phyloP scores from a whole-genome alignment of 2,113 vertebrate species.

The Thamnophis sirtalis region DNA sequence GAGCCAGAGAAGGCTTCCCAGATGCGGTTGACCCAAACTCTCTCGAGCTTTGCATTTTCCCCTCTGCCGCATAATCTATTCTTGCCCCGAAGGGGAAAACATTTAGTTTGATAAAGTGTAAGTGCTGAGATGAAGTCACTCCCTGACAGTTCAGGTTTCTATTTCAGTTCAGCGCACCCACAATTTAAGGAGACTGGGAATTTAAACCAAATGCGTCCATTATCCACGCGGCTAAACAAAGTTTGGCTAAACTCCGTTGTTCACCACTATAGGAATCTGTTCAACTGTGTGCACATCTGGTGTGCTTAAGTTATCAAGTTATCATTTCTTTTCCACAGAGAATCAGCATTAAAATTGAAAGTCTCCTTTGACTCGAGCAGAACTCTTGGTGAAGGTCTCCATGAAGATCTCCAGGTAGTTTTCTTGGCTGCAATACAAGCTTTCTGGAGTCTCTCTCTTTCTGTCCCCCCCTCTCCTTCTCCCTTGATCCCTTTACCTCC shows the following conservation, averaged over 20 bases:
- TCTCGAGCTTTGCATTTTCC: background rate
- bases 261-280: background rate
- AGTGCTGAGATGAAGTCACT: constrained; percentile 4
- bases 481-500: background rate
- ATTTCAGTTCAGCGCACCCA: background rate
- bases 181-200: constrained; percentile 26
- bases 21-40: fast-evolving
- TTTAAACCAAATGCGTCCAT: constrained; percentile 38
- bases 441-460: background rate
- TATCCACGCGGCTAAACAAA: constrained; percentile 45
- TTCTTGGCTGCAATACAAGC: background rate
- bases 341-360: background rate
- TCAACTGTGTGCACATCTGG: constrained; percentile 31
- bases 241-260: constrained; percentile 34
- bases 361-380: background rate
- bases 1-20: fast-evolving
- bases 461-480: background rate
- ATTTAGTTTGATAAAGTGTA: constrained; percentile 11
- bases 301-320: constrained; percentile 41
- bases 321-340: constrained; percentile 43
- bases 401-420: background rate
- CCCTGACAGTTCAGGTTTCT: background rate
- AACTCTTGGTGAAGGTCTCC: background rate
- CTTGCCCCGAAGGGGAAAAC: background rate
- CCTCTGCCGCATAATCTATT: fast-evolving